phyloP scores from a whole-genome alignment of 2,888 invertebrate genomes.

The Drosophila paranaensis region DNA sequence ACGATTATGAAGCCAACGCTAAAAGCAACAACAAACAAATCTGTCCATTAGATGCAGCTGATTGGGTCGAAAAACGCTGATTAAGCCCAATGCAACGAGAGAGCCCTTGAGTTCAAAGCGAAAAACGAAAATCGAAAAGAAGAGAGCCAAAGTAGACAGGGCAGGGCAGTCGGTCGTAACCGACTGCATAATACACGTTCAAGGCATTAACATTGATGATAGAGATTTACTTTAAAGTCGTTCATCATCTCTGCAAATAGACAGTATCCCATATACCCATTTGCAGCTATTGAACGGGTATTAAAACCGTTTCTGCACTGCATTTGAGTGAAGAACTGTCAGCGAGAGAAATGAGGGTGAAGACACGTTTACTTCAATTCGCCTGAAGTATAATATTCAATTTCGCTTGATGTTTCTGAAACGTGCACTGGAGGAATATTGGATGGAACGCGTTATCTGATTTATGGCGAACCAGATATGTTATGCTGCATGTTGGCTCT shows the following conservation, averaged over 20 bases:
- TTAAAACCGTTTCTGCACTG: neutral
- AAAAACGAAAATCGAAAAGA: neutral
- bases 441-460: conserved; percentile 17
- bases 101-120: conserved; percentile 30
- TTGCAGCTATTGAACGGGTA: neutral
- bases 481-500: neutral
- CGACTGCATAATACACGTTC: neutral
- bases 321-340: too few relatives aligned
- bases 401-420: conserved; percentile 15
- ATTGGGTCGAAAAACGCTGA: conserved; percentile 52
- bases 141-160: neutral
- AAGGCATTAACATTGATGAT: neutral
- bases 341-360: neutral
- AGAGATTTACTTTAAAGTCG: neutral
- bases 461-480: conserved; percentile 26
- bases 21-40: conserved; percentile 5
- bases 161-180: neutral
- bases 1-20: conserved; percentile 26
- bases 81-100: conserved; percentile 36
- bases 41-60: conserved; percentile 31
- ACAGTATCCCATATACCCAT: neutral
- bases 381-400: conserved; percentile 26
- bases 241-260: neutral
- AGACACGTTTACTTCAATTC: conserved; percentile 11
- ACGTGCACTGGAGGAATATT: conserved; percentile 11